phyloP scores from a whole-genome alignment of 2,113 vertebrate species.

The Donacobius atricapilla region DNA sequence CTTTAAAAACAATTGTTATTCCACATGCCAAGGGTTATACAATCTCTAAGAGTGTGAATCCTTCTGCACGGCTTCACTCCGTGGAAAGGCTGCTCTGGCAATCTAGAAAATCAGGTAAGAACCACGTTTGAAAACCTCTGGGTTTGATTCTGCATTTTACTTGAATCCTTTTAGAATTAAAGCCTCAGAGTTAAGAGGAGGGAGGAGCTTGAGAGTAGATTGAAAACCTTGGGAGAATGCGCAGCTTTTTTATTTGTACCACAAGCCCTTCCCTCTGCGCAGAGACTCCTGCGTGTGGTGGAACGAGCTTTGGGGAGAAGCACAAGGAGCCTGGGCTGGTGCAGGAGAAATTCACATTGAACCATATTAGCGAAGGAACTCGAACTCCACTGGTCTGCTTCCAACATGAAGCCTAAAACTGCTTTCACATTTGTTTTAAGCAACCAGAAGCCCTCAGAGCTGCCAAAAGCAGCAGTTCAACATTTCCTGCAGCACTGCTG shows the following conservation, averaged over 20 bases:
- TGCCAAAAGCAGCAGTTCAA: slow-evolving; percentile 41
- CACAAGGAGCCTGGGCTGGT: not conserved
- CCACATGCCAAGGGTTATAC: not conserved
- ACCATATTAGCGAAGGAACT: not conserved
- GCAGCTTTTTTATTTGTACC: not conserved
- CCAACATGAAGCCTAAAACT: not conserved
- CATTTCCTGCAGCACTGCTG: not conserved
- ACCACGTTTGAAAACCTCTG: not conserved
- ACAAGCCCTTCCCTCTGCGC: not conserved
- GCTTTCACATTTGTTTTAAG: not conserved
- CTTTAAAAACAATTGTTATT: slow-evolving; percentile 4
- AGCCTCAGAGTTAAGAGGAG: not conserved
- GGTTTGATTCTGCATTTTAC: not conserved
- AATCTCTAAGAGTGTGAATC: not conserved
- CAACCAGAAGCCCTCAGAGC: not conserved
- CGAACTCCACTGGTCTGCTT: not conserved
- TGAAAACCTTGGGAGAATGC: not conserved
- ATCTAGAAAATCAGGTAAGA: not conserved
- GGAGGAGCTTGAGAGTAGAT: not conserved
- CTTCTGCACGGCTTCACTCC: not conserved
- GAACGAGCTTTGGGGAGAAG: not conserved
- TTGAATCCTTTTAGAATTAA: not conserved
- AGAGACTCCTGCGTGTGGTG: not conserved
- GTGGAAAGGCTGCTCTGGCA: not conserved
- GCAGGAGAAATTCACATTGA: not conserved